Evolutionary conservation across 2,888 invertebrate species (phyloP).

Genomic region (Brenthis ino): DNA sequence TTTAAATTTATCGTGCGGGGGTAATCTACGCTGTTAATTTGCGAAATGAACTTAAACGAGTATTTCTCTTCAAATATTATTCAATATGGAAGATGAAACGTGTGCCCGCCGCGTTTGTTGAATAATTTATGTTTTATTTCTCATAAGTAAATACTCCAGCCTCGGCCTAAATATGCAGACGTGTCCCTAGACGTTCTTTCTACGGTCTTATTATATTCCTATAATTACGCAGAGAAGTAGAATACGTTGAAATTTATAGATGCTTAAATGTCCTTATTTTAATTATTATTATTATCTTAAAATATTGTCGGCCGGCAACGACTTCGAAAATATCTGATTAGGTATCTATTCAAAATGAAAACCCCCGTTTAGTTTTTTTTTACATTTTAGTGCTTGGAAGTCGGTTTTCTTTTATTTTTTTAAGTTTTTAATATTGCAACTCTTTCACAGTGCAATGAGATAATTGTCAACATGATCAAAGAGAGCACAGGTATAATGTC

Average conservation of each 20-base stretch:
- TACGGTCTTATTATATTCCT: constrained; percentile 7
- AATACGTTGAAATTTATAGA: constrained; percentile 1
- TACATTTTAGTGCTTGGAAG: too few species aligned
- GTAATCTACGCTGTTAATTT: constrained; percentile 60
- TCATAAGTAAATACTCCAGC: constrained; percentile 50
- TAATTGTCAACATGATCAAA: too few species aligned
- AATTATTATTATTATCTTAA: too few species aligned
- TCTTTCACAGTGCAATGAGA: too few species aligned
- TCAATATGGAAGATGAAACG: constrained; percentile 70
- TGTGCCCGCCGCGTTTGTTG: constrained; percentile 63
- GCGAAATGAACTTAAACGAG: constrained; percentile 60
- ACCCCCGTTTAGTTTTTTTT: too few species aligned
- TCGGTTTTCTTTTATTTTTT: too few species aligned
- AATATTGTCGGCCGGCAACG: too few species aligned
- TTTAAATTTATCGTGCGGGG: constrained; percentile 45
- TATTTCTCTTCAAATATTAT: constrained; percentile 61
- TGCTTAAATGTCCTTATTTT: neutral
- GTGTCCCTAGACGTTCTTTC: constrained; percentile 19
- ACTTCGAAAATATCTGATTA: too few species aligned
- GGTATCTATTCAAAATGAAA: too few species aligned
- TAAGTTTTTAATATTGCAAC: too few species aligned
- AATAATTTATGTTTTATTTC: constrained; percentile 73
- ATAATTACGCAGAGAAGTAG: constrained; percentile 4
- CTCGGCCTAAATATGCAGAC: constrained; percentile 40
- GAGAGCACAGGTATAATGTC: too few species aligned